A percentile compares a stretch with the other conserved stretches of the same genome.
phyloP scores from a whole-genome alignment of 2,113 vertebrate species.

The Cyprinodon brontotheroides region DNA sequence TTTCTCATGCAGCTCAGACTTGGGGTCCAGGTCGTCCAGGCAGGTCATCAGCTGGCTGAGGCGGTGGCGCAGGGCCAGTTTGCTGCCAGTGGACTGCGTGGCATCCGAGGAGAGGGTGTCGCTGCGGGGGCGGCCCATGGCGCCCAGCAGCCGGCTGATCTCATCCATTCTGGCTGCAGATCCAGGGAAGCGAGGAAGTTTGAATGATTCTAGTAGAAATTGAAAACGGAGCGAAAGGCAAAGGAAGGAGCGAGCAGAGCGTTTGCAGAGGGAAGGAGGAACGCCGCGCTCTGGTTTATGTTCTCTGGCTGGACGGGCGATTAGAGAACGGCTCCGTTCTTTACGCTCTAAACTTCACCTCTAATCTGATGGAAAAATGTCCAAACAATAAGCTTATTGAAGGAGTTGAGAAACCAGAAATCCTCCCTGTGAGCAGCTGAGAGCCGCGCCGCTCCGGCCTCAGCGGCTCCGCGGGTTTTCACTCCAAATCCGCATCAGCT shows the following conservation, averaged over 20 bases:
- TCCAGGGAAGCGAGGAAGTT: too few relatives aligned
- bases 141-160: slow-evolving; percentile 34
- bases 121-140: slow-evolving; percentile 42
- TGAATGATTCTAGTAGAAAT: too few relatives aligned
- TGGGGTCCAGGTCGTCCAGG: slow-evolving; percentile 75
- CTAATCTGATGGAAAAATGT: slow-evolving; percentile 50
- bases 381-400: slow-evolving; percentile 38
- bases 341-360: slow-evolving; percentile 38
- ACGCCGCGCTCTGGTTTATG: not conserved
- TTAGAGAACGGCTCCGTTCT: slow-evolving; percentile 36
- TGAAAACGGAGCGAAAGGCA: not conserved
- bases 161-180: slow-evolving; percentile 49
- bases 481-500: slow-evolving; percentile 44
- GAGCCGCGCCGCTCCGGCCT: not conserved
- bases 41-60: slow-evolving; percentile 79
- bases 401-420: slow-evolving; percentile 37
- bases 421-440: not conserved
- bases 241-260: not conserved
- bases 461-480: slow-evolving; percentile 4
- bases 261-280: slow-evolving; percentile 14
- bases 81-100: slow-evolving; percentile 66
- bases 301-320: slow-evolving; percentile 12
- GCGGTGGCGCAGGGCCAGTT: slow-evolving; percentile 74
- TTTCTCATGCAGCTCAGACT: slow-evolving; percentile 71
- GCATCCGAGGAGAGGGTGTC: slow-evolving; percentile 66